These are phyloP conservation scores for Anabas testudineus DNA, from an alignment of 2,797 vertebrate genomes.

Conservation along the genomic window DNA sequence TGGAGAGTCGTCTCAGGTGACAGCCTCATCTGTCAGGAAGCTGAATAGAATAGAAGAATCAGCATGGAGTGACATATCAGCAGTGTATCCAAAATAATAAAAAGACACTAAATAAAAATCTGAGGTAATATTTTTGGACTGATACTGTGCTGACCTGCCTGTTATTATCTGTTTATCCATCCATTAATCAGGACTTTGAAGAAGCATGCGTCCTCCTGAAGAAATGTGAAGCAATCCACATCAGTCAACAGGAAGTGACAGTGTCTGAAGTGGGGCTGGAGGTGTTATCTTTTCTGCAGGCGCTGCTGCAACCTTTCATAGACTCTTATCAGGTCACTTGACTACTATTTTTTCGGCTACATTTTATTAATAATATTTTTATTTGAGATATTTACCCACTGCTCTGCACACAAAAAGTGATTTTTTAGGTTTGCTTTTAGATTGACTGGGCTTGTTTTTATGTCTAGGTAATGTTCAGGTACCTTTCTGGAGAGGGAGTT, in stretches of 20 bases:
- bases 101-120: too few relatives aligned
- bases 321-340: slow-evolving; percentile 90
- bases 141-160: background rate
- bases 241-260: slow-evolving; percentile 81
- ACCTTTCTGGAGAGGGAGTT: slow-evolving; percentile 83
- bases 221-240: slow-evolving; percentile 85
- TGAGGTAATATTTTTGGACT: background rate
- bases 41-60: too few relatives aligned
- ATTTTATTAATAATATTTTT: too few relatives aligned
- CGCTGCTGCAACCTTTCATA: slow-evolving; percentile 90
- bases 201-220: slow-evolving; percentile 90
- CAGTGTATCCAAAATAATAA: too few relatives aligned
- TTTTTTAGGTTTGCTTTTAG: too few relatives aligned
- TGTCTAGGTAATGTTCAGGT: slow-evolving; percentile 88
- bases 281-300: slow-evolving; percentile 85
- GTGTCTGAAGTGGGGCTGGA: slow-evolving; percentile 78
- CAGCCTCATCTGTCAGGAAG: background rate
- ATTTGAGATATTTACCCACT: too few relatives aligned
- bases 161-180: background rate
- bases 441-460: background rate
- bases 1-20: slow-evolving; percentile 88
- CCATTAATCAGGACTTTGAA: slow-evolving; percentile 90
- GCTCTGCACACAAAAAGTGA: too few relatives aligned
- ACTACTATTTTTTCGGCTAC: background rate
- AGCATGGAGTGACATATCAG: background rate